These are phyloP conservation scores for Neocloeon triangulifer DNA, from an alignment of 1,140 invertebrate species.

Conservation along the genomic window DNA sequence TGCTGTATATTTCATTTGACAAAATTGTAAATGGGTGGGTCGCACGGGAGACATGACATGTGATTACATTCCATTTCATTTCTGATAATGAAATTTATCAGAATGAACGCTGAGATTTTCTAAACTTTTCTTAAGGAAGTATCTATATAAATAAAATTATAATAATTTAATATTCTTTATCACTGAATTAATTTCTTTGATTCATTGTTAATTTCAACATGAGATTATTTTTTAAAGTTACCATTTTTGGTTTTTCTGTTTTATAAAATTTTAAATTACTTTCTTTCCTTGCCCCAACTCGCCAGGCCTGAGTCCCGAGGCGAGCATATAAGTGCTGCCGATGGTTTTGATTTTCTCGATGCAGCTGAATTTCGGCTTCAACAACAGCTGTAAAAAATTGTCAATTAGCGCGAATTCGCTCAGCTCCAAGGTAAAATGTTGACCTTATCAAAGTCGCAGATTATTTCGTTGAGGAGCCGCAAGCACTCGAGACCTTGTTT, in stretches of 20 bases:
- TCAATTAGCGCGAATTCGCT: neutral
- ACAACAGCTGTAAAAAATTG: slow-evolving; percentile 35
- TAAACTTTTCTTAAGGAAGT: neutral
- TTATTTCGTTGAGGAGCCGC: slow-evolving; percentile 88
- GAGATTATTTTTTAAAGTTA: neutral
- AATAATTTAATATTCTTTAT: neutral
- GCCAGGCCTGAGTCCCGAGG: slow-evolving; percentile 73
- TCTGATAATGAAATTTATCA: too few relatives aligned
- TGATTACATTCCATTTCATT: too few relatives aligned
- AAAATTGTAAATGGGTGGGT: too few relatives aligned
- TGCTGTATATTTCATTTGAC: too few relatives aligned
- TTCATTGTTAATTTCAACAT: neutral
- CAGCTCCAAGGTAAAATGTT: too few relatives aligned
- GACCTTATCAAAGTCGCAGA: slow-evolving; percentile 96
- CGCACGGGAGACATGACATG: neutral
- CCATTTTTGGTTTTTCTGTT: too few relatives aligned
- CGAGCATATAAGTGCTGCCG: slow-evolving; percentile 95
- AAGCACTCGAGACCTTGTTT: slow-evolving; percentile 92
- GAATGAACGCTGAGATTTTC: too few relatives aligned
- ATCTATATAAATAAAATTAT: neutral
- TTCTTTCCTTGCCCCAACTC: slow-evolving; percentile 41
- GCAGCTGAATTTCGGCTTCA: slow-evolving; percentile 82
- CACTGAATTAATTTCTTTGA: neutral
- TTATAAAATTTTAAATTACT: slow-evolving; percentile 1
- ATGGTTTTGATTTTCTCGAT: slow-evolving; percentile 99